Evolutionary conservation across 2,888 invertebrate genomes (phyloP).

Genomic region (Plusia festucae): DNA sequence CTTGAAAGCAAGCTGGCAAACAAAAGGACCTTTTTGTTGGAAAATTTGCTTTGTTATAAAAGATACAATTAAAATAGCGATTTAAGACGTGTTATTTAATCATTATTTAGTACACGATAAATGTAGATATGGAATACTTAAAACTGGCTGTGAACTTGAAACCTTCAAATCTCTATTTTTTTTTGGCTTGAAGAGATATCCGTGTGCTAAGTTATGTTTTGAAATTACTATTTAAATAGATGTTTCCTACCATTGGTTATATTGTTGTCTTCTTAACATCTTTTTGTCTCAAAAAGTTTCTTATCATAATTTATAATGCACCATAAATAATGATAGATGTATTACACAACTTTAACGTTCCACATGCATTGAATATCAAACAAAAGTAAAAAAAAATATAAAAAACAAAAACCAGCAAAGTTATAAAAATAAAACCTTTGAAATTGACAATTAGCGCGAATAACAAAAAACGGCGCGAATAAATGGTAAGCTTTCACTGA

Average conservation of each 20-base stretch:
- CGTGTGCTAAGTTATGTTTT: no score
- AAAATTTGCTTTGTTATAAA: neutral
- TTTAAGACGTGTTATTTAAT: neutral
- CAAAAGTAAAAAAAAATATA: neutral
- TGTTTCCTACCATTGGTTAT: no score
- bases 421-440: conserved; percentile 13
- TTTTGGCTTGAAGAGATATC: no score
- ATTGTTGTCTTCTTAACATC: no score
- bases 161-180: no score
- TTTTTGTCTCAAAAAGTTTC: no score
- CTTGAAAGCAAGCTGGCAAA: neutral
- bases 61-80: neutral
- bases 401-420: conserved; percentile 11
- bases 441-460: conserved; percentile 29
- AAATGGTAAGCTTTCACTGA: neutral
- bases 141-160: no score
- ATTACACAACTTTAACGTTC: no score
- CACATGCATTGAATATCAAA: neutral
- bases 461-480: neutral
- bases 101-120: neutral
- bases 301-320: no score
- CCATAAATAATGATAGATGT: no score
- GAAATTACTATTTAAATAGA: no score
- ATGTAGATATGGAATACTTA: no score
- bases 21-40: neutral